Base-by-base conservation (phyloP, 1,140 invertebrate genomes). In the Agrilus planipennis region DNA sequence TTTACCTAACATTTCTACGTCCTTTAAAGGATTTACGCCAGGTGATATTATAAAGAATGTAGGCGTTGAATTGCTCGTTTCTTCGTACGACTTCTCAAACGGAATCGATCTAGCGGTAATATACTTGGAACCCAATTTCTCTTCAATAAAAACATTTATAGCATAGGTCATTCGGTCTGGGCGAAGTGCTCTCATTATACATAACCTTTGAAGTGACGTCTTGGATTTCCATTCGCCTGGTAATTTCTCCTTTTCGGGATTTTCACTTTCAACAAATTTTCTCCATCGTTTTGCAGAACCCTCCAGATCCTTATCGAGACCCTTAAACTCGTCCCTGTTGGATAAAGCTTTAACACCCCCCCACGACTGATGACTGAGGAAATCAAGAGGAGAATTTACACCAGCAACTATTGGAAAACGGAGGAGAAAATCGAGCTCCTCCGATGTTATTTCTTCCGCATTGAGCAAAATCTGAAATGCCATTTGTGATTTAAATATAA, bases 151-250 rank as follows among this genome's bases (percentile, higher is more conserved):
- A 38, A 69, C 71, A 54, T 74, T 78, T 63, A 76, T 22, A 6
- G 79, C 79, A 48, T 82, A 82, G 11, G 79, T 79, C 87, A 96
- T 93, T 45, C 91, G 74, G 68, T 95, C 92, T 0, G 89, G 81
- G 45, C 92, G 65, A 16, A 95, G 62, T 4, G 87, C 87, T 40
- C 91, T 66, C 73, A 97, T 80, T 55, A 97, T 94, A 59, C 90
- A 94, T 1, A 96, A 65, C 55, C 81, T 77, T 58, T 95, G 90
- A 4, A 96, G 62, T 0, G 85, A 71, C 0, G 77, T 75, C 62
- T 92, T 93, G 54, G 89, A 89, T 60, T 95, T 97, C 91, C 92
- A 97, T 52, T 96, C 92, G 45, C 90, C 88, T 0, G 91, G 92
- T 47, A 94, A 79, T 61, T 91, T 92, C 58, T 95, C 91, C 56